phyloP scores from a whole-genome alignment of 2,113 vertebrate species.

The Neogale vison region DNA sequence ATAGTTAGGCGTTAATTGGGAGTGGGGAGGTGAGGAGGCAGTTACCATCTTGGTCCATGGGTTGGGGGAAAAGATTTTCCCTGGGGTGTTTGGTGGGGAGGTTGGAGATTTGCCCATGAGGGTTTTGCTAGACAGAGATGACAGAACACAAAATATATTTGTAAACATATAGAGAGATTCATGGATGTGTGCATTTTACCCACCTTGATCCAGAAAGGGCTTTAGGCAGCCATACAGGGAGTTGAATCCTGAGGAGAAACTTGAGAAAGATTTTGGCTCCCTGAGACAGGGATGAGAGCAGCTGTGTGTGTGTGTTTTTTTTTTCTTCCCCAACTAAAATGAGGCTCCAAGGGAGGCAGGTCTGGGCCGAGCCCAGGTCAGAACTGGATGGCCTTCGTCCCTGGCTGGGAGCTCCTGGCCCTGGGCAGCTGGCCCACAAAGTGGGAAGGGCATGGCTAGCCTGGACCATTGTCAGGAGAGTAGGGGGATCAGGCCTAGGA shows the following conservation, averaged over 20 bases:
- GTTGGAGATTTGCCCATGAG: not conserved
- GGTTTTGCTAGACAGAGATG: constrained; percentile 36
- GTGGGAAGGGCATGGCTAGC: not conserved
- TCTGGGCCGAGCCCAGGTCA: constrained; percentile 60
- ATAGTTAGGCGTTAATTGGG: not conserved
- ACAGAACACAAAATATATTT: constrained; percentile 8
- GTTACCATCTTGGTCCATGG: not conserved
- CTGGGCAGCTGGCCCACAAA: not conserved
- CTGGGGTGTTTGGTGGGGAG: constrained; percentile 1
- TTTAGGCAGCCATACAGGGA: not conserved
- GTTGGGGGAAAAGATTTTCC: not conserved
- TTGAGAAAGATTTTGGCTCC: constrained; percentile 32
- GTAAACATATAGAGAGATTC: not conserved
- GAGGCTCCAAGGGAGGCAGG: constrained; percentile 56
- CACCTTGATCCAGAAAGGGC: constrained; percentile 10
- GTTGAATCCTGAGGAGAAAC: not conserved
- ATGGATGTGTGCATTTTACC: not conserved
- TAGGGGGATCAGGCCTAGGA: not conserved
- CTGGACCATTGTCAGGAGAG: not conserved
- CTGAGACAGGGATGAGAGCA: not conserved
- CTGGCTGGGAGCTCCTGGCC: not conserved
- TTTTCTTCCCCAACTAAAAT: constrained; percentile 51
- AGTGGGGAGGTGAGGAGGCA: not conserved
- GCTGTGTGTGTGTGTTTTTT: not conserved
- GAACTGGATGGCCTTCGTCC: constrained; percentile 15